Conservation (phyloP, 37 sponge, comb jelly and placozoan species). For the Cladorhizidae sp. region DNA sequence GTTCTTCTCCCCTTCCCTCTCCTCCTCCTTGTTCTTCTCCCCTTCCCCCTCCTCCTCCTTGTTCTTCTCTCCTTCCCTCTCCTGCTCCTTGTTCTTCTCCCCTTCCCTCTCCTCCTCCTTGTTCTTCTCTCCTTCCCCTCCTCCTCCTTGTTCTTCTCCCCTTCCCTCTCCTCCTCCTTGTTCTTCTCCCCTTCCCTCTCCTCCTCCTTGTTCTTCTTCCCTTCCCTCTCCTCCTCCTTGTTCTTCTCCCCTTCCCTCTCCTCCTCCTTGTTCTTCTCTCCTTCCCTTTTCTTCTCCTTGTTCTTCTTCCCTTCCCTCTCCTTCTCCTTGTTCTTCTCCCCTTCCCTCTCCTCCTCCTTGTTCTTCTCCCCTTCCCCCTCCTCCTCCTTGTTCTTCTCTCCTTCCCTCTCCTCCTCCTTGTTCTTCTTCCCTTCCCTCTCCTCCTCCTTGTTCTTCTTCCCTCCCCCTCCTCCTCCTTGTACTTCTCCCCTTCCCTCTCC, state of each 20-base stretch:
- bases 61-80: neutral
- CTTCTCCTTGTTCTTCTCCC: too few relatives aligned
- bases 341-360: too few relatives aligned
- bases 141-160: neutral
- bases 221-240: neutral
- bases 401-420: too few relatives aligned
- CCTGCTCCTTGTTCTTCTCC: slow-evolving; percentile 1
- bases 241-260: neutral
- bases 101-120: neutral
- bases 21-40: neutral
- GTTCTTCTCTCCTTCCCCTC: neutral
- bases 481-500: too few relatives aligned
- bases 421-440: too few relatives aligned
- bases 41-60: slow-evolving; percentile 9
- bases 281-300: too few relatives aligned
- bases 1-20: neutral
- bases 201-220: neutral
- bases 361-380: too few relatives aligned
- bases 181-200: neutral
- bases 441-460: too few relatives aligned
- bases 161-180: neutral
- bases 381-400: too few relatives aligned
- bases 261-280: neutral
- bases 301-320: too few relatives aligned
- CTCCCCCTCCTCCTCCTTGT: too few relatives aligned